These are phyloP conservation scores for Myrmecobius fasciatus DNA, from an alignment of 2,113 vertebrate genomes.

Conservation along the genomic window DNA sequence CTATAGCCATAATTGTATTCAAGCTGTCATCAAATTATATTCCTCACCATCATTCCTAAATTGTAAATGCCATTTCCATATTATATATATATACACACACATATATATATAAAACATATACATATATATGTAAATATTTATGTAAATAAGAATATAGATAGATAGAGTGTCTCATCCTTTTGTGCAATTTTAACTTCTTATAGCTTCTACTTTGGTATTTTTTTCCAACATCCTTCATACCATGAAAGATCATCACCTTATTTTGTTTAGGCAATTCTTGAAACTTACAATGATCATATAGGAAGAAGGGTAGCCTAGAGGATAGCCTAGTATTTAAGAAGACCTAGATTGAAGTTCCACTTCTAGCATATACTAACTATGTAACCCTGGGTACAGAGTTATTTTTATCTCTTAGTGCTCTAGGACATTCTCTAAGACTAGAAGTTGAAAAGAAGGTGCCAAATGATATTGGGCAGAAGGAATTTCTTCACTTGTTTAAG, in stretches of 20 bases:
- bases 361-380: background rate
- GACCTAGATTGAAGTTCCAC: background rate
- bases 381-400: background rate
- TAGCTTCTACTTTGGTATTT: no score
- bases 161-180: background rate
- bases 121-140: background rate
- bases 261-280: constrained; percentile 20
- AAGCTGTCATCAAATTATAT: constrained; percentile 13
- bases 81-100: background rate
- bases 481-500: background rate
- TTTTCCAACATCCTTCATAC: background rate
- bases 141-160: no score
- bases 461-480: background rate
- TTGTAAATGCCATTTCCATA: background rate
- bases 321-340: background rate
- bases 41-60: background rate
- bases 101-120: background rate
- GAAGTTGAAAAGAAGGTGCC: background rate
- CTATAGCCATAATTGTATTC: background rate
- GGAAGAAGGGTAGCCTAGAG: background rate
- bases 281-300: constrained; percentile 22
- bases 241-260: constrained; percentile 32
- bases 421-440: background rate
- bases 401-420: background rate
- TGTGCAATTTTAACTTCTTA: no score